Percentiles rank a stretch among this genome's conserved stretches.
Evolutionary conservation across 2,888 invertebrate species (phyloP).

Genomic region (Phania funesta): DNA sequence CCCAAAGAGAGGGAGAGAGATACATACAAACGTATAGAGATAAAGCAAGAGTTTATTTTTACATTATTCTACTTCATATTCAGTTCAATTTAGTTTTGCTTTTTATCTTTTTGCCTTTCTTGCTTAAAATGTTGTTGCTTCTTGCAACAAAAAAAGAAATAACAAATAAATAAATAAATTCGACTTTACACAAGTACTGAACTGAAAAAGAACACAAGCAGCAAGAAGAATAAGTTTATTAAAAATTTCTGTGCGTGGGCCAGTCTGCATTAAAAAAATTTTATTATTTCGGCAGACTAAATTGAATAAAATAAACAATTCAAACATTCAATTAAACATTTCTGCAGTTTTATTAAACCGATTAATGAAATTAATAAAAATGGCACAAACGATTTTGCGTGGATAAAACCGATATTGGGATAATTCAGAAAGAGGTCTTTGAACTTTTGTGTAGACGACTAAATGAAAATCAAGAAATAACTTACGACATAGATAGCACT

Average conservation of each 20-base stretch:
- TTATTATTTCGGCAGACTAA: not conserved
- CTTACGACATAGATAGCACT: too few species aligned
- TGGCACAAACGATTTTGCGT: too few species aligned
- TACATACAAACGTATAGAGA: not conserved
- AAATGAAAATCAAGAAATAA: too few species aligned
- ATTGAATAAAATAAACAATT: slow-evolving; percentile 6
- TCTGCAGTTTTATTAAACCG: not conserved
- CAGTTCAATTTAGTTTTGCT: slow-evolving; percentile 49
- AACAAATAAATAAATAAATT: not conserved
- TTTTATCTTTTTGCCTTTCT: slow-evolving; percentile 7
- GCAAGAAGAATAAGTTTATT: slow-evolving; percentile 11
- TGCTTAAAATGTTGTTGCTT: slow-evolving; percentile 13
- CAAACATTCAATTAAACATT: not conserved
- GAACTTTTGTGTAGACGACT: too few species aligned
- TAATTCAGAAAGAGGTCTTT: too few species aligned
- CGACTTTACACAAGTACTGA: slow-evolving; percentile 19
- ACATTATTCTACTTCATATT: slow-evolving; percentile 45
- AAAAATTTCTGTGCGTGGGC: slow-evolving; percentile 46
- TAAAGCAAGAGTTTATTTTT: slow-evolving; percentile 46
- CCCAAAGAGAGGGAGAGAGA: slow-evolving; percentile 14
- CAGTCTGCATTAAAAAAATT: slow-evolving; percentile 43
- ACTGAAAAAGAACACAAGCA: slow-evolving; percentile 25
- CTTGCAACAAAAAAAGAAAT: slow-evolving; percentile 16
- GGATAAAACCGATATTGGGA: too few species aligned
- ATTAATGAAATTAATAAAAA: too few species aligned